Conservation (phyloP, 2,113 vertebrate species). For the Hyperopisus bebe region DNA sequence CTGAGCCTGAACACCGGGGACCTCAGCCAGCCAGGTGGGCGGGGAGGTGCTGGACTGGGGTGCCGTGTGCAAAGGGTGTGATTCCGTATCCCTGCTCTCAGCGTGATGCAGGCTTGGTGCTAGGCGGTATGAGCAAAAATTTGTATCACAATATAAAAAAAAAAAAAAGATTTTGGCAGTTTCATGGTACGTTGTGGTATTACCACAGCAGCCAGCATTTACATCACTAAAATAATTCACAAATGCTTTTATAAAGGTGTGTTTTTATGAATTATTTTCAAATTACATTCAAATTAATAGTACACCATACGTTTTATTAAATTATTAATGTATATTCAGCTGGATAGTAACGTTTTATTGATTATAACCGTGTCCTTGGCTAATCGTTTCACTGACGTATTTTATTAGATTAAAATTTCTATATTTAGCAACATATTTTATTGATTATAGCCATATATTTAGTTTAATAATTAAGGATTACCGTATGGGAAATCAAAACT, state of each 20-base stretch:
- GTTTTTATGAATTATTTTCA: neutral
- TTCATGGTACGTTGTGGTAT: neutral
- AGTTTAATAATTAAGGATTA: neutral
- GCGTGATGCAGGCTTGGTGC: neutral
- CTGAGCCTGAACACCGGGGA: constrained; percentile 44
- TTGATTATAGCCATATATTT: neutral
- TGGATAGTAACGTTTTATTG: neutral
- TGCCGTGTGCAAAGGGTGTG: neutral
- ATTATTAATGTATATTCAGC: neutral
- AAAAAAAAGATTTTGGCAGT: neutral
- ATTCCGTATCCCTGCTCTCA: neutral
- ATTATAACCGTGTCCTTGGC: neutral
- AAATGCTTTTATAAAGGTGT: neutral
- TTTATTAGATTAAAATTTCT: too few species aligned
- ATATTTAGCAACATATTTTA: too few species aligned
- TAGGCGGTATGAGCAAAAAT: neutral
- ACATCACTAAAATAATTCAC: neutral
- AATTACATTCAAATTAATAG: neutral
- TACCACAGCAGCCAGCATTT: too few species aligned
- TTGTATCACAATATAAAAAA: too few species aligned
- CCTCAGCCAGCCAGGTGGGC: constrained; percentile 39
- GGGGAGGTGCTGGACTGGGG: neutral
- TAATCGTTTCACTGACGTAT: too few species aligned
- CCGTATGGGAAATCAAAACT: too few species aligned
- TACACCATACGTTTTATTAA: neutral